Conservation (phyloP, 2,888 invertebrate species). For the Hermaeophaga mercurialis region DNA sequence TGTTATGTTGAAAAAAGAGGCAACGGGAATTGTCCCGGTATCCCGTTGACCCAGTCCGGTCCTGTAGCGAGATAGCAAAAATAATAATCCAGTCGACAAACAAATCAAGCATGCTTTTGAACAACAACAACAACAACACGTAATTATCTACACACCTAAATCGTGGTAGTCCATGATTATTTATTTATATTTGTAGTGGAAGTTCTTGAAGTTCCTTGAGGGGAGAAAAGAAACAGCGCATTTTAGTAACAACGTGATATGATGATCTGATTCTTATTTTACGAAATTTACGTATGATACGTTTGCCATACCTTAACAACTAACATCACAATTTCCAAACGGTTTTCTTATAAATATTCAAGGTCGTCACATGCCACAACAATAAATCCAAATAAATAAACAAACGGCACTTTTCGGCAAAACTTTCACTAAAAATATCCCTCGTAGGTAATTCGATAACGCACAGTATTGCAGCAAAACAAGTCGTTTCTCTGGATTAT, state of each 20-base stretch:
- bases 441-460: conserved; percentile 18
- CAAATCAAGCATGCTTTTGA: conserved; percentile 34
- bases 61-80: conserved; percentile 27
- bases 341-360: conserved; percentile 28
- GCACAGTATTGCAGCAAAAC: conserved; percentile 6
- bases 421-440: conserved; percentile 33
- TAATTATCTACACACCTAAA: conserved; percentile 52
- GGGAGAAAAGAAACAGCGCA: conserved; percentile 30
- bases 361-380: conserved; percentile 23
- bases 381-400: conserved; percentile 13
- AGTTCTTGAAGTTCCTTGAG: conserved; percentile 33
- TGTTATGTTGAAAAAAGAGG: too few relatives aligned
- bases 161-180: conserved; percentile 52
- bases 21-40: too few relatives aligned
- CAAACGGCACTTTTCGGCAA: conserved; percentile 15
- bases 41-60: too few relatives aligned
- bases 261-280: conserved; percentile 1
- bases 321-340: conserved; percentile 35
- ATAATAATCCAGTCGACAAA: conserved; percentile 22
- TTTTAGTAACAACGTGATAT: conserved; percentile 27
- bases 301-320: conserved; percentile 32
- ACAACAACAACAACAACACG: conserved; percentile 33
- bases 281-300: background rate
- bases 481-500: conserved; percentile 45
- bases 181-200: conserved; percentile 39